Conservation (phyloP, 2,797 vertebrate species). For the Sebastes ruberrimus region DNA sequence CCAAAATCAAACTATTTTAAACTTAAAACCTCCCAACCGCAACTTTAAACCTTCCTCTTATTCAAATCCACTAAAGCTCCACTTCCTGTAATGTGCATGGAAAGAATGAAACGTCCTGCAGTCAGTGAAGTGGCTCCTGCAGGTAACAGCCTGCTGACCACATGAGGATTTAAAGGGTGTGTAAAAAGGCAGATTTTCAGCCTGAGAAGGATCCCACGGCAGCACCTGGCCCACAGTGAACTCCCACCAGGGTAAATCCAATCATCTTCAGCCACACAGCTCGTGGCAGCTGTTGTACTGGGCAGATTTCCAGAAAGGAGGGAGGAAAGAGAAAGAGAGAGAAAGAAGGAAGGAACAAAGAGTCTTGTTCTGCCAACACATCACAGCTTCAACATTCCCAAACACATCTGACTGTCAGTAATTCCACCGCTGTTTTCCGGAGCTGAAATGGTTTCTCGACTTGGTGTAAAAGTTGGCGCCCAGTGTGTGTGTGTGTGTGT, state of each 20-base stretch:
- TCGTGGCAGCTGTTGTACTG: conserved; percentile 64
- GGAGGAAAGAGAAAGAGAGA: background rate
- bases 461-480: conserved; percentile 64
- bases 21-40: background rate
- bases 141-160: conserved; percentile 1
- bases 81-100: background rate
- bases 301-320: conserved; percentile 43
- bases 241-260: conserved; percentile 50
- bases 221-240: conserved; percentile 49
- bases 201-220: conserved; percentile 21
- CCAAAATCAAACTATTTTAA: too few relatives aligned
- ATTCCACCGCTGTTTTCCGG: conserved; percentile 53
- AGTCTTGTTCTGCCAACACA: conserved; percentile 17
- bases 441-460: conserved; percentile 52
- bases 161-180: conserved; percentile 18
- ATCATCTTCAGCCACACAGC: conserved; percentile 49
- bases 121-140: background rate
- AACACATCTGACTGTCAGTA: conserved; percentile 40
- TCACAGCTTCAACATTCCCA: conserved; percentile 39
- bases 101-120: background rate
- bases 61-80: background rate
- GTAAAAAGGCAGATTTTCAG: background rate
- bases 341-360: conserved; percentile 15
- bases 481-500: background rate
- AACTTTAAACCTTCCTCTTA: background rate